Percentiles rank a stretch among this genome's conserved stretches.
phyloP scores from a whole-genome alignment of 2,888 invertebrate genomes.

The Myathropa florea region DNA sequence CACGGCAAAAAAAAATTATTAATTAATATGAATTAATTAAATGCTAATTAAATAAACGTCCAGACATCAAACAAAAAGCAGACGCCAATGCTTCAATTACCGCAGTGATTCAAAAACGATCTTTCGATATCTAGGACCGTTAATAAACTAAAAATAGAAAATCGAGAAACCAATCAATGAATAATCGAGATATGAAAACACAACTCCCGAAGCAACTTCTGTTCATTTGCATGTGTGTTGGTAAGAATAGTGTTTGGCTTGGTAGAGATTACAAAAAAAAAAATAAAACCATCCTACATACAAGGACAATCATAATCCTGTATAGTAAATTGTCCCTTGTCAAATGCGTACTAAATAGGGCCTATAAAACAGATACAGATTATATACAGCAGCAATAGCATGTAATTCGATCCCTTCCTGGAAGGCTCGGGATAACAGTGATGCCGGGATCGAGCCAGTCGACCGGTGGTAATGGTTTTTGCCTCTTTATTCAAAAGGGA shows the following conservation, averaged over 20 bases:
- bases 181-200: slow-evolving; percentile 55
- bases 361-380: slow-evolving; percentile 68
- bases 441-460: slow-evolving; percentile 44
- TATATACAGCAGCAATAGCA: slow-evolving; percentile 69
- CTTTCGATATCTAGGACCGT: slow-evolving; percentile 79
- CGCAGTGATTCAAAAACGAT: slow-evolving; percentile 72
- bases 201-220: slow-evolving; percentile 25
- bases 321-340: slow-evolving; percentile 67
- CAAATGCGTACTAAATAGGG: slow-evolving; percentile 64
- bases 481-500: slow-evolving; percentile 64
- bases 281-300: slow-evolving; percentile 34
- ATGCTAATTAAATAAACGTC: not conserved
- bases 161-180: slow-evolving; percentile 63
- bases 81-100: slow-evolving; percentile 1
- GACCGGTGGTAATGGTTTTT: slow-evolving; percentile 71
- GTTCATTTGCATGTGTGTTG: slow-evolving; percentile 40
- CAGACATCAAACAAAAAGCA: not conserved
- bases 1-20: not conserved
- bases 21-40: not conserved
- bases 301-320: slow-evolving; percentile 69
- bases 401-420: slow-evolving; percentile 69
- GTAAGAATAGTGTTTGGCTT: slow-evolving; percentile 5
- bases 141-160: slow-evolving; percentile 80
- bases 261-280: slow-evolving; percentile 47
- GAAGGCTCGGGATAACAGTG: slow-evolving; percentile 51